phyloP scores from a whole-genome alignment of 2,113 vertebrate species.

The Bos indicus region DNA sequence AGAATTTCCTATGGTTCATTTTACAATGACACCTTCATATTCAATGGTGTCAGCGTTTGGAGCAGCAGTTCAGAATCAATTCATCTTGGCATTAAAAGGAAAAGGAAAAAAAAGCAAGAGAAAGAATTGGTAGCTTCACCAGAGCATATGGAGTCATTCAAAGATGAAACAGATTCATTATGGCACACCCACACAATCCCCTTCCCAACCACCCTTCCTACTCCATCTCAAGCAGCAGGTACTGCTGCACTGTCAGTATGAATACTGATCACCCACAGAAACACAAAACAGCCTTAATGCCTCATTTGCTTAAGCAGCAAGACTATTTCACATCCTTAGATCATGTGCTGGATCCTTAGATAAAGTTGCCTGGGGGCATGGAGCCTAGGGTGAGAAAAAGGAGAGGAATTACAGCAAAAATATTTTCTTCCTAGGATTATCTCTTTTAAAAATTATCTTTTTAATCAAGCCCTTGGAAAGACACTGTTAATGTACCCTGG shows the following conservation, averaged over 20 bases:
- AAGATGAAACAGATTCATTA: slow-evolving; percentile 70
- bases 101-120: slow-evolving; percentile 4
- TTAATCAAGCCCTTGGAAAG: not conserved
- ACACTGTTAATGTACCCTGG: not conserved
- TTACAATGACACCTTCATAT: slow-evolving; percentile 79
- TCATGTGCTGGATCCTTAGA: slow-evolving; percentile 10
- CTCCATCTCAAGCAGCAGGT: slow-evolving; percentile 35
- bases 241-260: not conserved
- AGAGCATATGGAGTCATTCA: slow-evolving; percentile 72
- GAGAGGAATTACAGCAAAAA: not conserved
- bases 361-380: slow-evolving; percentile 20
- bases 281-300: slow-evolving; percentile 11
- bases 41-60: slow-evolving; percentile 72
- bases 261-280: slow-evolving; percentile 44
- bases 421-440: slow-evolving; percentile 18
- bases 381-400: not conserved
- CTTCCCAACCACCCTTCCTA: not conserved
- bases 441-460: not conserved
- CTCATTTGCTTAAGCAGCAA: slow-evolving; percentile 67
- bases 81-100: slow-evolving; percentile 69
- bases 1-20: slow-evolving; percentile 78
- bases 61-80: slow-evolving; percentile 75
- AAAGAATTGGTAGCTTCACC: slow-evolving; percentile 63
- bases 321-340: slow-evolving; percentile 54
- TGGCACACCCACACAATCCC: not conserved